Evolutionary conservation across 2,113 vertebrate species (phyloP).

Genomic region (Lycaon pictus): DNA sequence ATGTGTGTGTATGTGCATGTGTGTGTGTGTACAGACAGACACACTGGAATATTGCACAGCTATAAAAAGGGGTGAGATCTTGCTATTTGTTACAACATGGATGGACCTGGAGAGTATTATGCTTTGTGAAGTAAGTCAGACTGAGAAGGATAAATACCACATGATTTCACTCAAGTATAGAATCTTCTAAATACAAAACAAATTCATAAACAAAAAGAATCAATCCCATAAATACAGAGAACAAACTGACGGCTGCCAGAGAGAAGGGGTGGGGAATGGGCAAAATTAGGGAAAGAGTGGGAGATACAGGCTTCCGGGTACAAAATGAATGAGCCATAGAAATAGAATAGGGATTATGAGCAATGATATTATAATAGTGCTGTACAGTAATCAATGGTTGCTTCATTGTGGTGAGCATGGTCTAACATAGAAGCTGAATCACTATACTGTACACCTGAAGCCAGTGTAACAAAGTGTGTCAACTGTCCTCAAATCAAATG

Average conservation of each 20-base stretch:
- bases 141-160: neutral
- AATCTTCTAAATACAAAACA: neutral
- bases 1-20: neutral
- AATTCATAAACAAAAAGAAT: neutral
- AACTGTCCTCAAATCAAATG: neutral
- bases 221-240: neutral
- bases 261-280: neutral
- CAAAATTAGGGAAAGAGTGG: neutral
- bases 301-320: neutral
- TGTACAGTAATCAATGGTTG: neutral
- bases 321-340: neutral
- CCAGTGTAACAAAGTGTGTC: neutral
- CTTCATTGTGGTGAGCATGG: neutral
- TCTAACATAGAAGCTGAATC: neutral
- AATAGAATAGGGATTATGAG: neutral
- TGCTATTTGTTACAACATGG: neutral
- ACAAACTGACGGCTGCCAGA: neutral
- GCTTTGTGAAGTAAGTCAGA: neutral
- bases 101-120: neutral
- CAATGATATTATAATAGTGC: neutral
- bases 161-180: neutral
- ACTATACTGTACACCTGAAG: neutral
- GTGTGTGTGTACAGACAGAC: neutral
- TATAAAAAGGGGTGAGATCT: neutral
- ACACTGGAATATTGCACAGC: neutral